Base-by-base conservation (phyloP, 2,113 vertebrate species). In the Thamnophis sirtalis region DNA sequence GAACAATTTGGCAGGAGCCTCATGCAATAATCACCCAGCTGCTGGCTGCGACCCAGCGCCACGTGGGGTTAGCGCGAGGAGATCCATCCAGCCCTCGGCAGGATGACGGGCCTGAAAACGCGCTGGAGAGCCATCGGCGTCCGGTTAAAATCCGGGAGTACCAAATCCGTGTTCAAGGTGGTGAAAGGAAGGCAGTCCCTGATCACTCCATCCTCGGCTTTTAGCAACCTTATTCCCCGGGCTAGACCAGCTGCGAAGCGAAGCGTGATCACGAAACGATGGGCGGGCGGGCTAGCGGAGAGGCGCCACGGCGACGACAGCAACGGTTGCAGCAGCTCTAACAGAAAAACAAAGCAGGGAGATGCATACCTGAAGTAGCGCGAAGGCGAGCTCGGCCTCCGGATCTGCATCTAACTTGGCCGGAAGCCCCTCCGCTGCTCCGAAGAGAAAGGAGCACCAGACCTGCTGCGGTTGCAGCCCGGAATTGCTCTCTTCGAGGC, bases 401-500 rank as follows among this genome's bases (percentile, higher is more conserved):
- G 0, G 13, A 9, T 48, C 28, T 50, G 48, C 86, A n/a, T 54
- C 89, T 17, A 19, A 19, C 24, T 9, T 19, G 28, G 28, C 1
- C 48, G 19, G 49, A 73, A 33, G n/a, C 2, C 1, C 38, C 26
- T 19, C 73, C 5, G 50, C 50, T 33, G 86, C 50, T 87, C 13
- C 24, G 53, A 33, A 19, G 89, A 55, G 50, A 1, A 51, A 33
- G 0, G 38, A 56, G 43, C 33, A 48, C 43, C 84, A 9, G 15
- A 58, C n/a, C 43, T 91, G 90, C 54, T 33, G 53, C 51, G 8
- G 11, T 80, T 84, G 19, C 24, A 43, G 84, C 5, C 97, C 97
- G 94, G 98, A 98, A 96, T 98, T 98, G 87, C 98, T 98, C 86
- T 98, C 98, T 49, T 98, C 98, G 5, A 98, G 98, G 96, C 98